Base-by-base conservation (phyloP, 2,888 invertebrate genomes). In the Drosophila quinaria region DNA sequence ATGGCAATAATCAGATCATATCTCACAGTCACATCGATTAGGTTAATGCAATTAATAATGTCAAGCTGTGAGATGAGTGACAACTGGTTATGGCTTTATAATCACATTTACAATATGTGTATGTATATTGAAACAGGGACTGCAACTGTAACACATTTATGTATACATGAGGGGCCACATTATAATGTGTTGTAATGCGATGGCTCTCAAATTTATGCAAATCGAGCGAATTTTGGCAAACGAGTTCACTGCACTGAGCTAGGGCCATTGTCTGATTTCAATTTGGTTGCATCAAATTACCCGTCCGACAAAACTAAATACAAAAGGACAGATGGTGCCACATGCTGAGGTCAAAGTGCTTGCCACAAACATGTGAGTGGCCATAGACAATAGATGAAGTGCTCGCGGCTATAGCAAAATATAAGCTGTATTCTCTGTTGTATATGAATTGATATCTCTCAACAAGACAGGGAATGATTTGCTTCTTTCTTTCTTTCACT, bases 161-260 rank as follows among this genome's bases (percentile, higher is more conserved):
- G 22, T n/a, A 29, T 22, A 44, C 33, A 50, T 37, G 19, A 44
- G 29, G 35, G 37, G 25, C 17, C 29, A 52, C 10, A 47, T 66
- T 61, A 22, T 62, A 59, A 78, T 69, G 51, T 63, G 54, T 64
- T 67, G 67, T 65, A 78, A 68, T 80, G 60, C 29, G 65, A 51
- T 52, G 55, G 67, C 52, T 69, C 58, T 80, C 85, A 51, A 80
- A 80, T 80, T 84, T 63, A 78, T 80, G 85, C 66, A 75, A 74
- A 67, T 54, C 44, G 31, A 61, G 59, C 49, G 58, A 67, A 51
- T 69, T 61, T 61, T 13, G 41, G 19, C 56, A 41, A 51, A 51
- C 50, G 75, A 69, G 85, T 88, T 85, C 85, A 86, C 50, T 88
- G 85, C 79, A 82, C 85, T 86, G 55, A 35, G 56, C 55, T 49